Evolutionary conservation across 2,888 invertebrate genomes (phyloP), one percentile per base, ranked within the genome.

Genomic region (Itoplectis maculator): DNA sequence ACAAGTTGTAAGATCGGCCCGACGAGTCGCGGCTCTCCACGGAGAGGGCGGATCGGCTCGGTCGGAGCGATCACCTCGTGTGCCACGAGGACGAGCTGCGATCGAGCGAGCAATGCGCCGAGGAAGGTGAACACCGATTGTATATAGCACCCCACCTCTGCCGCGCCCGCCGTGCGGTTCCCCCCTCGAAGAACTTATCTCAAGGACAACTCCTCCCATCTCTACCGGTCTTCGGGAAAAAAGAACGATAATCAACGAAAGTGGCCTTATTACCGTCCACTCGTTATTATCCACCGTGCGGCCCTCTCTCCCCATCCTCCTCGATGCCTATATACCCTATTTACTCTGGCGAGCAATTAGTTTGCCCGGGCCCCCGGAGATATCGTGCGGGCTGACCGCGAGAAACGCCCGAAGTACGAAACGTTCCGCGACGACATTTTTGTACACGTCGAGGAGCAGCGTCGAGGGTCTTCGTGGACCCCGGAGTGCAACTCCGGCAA

Each of bases 341-440:
- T 86, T 86, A 86, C 86, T 84, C 86, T 86, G 82, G 76, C 70
- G 80, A 84, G 86, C 86, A 86, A 86, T 86, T 86, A 86, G 86
- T 83, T 86, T 84, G 82, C 79, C 78, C 75, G 73, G n/a, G n/a
- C n/a, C 81, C 61, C 81, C 73, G 63, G n/a, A n/a, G n/a, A n/a
- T n/a, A 42, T 47, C 69, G 70, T 70, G 29, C 29, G 29, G n/a
- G 82, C 65, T 79, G 15, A n/a, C 63, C 56, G 45, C 63, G 66
- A 42, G 77, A 69, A n/a, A 80, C 47, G 70, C 75, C 74, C 79
- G 79, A 82, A 75, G 79, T 77, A 83, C 76, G 54, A 68, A 82
- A 81, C 82, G 65, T 83, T 79, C 82, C 66, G 81, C 78, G 82
- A 79, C 77, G 73, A 80, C 49, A 56, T 49, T 65, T 78, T 78